Percentiles rank a stretch among this genome's conserved stretches.
Conservation (phyloP, 2,797 vertebrate species). For the Thunnus albacares region DNA sequence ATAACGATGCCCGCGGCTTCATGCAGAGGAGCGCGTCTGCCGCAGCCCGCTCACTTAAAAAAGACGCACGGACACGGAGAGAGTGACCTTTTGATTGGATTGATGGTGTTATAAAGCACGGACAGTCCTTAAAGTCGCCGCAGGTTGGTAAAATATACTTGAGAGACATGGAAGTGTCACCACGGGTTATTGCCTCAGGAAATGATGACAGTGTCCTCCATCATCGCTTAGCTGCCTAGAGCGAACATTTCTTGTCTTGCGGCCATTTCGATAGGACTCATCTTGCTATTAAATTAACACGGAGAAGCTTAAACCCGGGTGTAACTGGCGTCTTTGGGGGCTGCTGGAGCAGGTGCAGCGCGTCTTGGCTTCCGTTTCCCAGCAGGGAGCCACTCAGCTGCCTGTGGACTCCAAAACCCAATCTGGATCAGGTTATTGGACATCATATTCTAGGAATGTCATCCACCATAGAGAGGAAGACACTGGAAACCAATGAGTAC, state of each 20-base stretch:
- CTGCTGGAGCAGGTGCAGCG: conserved; percentile 73
- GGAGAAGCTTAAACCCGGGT: neutral
- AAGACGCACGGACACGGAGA: conserved; percentile 26
- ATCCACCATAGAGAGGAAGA: conserved; percentile 96
- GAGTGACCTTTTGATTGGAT: conserved; percentile 11
- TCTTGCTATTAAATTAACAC: neutral
- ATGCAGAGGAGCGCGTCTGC: conserved; percentile 43
- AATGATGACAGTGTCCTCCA: conserved; percentile 74
- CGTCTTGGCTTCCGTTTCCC: conserved; percentile 11
- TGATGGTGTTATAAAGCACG: neutral
- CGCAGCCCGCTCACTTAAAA: neutral
- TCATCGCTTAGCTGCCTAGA: conserved; percentile 51
- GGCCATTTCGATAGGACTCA: conserved; percentile 54
- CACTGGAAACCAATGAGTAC: conserved; percentile 95
- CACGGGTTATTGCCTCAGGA: conserved; percentile 69
- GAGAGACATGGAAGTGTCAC: conserved; percentile 52
- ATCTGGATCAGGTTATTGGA: conserved; percentile 39
- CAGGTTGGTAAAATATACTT: neutral
- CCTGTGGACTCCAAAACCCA: conserved; percentile 7
- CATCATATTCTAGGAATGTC: conserved; percentile 85
- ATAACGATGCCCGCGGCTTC: conserved; percentile 61
- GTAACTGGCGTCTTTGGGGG: neutral
- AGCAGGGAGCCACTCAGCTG: conserved; percentile 27
- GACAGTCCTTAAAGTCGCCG: neutral
- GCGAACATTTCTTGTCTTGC: conserved; percentile 32